These are phyloP conservation scores for Chrysodeixis includens DNA, from an alignment of 2,888 invertebrate species.

Conservation along the genomic window DNA sequence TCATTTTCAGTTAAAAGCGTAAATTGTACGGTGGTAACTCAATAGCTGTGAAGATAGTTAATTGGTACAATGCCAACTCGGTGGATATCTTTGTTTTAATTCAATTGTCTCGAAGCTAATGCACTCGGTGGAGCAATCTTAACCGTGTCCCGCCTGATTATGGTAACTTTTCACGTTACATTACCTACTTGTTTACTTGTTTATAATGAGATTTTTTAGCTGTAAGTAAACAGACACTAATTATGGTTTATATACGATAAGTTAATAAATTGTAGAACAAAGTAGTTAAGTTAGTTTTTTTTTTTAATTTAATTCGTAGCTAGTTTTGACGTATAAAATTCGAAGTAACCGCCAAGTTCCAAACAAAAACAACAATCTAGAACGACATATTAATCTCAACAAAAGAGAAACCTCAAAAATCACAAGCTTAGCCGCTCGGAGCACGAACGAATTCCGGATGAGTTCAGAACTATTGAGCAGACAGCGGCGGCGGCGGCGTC, in stretches of 20 bases:
- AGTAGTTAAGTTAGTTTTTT: not conserved
- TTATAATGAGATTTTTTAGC: slow-evolving; percentile 3
- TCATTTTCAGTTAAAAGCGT: slow-evolving; percentile 80
- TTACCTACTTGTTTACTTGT: slow-evolving; percentile 23
- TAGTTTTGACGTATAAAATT: not conserved
- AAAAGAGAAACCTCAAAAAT: slow-evolving; percentile 12
- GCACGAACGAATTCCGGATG: slow-evolving; percentile 30
- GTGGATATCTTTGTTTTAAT: slow-evolving; percentile 81
- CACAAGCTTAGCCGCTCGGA: slow-evolving; percentile 10
- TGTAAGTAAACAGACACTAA: too few species aligned
- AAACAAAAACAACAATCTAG: not conserved
- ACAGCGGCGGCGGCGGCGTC: slow-evolving; percentile 47
- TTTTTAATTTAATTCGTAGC: not conserved
- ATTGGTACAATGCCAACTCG: slow-evolving; percentile 84
- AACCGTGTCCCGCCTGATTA: slow-evolving; percentile 67
- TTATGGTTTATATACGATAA: too few species aligned
- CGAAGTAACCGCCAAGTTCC: not conserved
- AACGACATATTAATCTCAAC: not conserved
- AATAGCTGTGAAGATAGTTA: slow-evolving; percentile 74
- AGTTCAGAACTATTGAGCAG: slow-evolving; percentile 53
- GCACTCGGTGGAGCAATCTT: slow-evolving; percentile 71
- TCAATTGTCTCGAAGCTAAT: slow-evolving; percentile 78
- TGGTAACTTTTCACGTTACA: slow-evolving; percentile 64
- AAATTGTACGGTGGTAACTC: slow-evolving; percentile 76
- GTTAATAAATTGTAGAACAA: too few species aligned